Evolutionary conservation across 2,888 invertebrate species (phyloP), one percentile per base, ranked within the genome.

Genomic region (Eueremaeus valkanovi): DNA sequence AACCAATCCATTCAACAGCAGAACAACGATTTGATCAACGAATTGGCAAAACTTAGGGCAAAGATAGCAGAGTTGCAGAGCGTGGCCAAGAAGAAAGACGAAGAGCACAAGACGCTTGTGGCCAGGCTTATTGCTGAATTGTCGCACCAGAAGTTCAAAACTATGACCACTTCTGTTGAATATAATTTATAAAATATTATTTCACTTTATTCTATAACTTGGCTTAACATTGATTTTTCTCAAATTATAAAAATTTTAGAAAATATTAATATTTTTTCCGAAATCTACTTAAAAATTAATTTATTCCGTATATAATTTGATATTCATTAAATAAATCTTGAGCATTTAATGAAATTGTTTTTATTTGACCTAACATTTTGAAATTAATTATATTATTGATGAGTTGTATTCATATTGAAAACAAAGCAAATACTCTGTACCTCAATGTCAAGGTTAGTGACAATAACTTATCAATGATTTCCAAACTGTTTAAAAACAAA

Each of bases 111-210:
- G 36, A 6, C 13, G 8, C n/a, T 66, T 9, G 36, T 36, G 36
- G 66, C 66, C 21, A 13, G 66, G 27, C 66, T 66, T 36, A 66
- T 66, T 18, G 66, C 66, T n/a, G 66, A 66, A 36, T 11, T 66
- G 16, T 66, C 66, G n/a, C 66, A 66, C 21, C 36, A 66, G 36
- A 66, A 66, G 40, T 66, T 31, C n/a, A 66, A 66, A 36, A 16
- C 66, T 66, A 66, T 66, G 66, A 66, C 33, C 21, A 66, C 66
- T 36, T 33, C 33, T 31, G 13, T 66, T 36, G 66, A 66, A 40
- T 66, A 36, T 36, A 33, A 33, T 16, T 36, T 66, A 13, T 66
- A n/a, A 66, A 16, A 11, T 3, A 3, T 66, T n/a, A n/a, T n/a
- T n/a, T n/a, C n/a, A n/a, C n/a, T n/a, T n/a, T n/a, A n/a, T n/a